A percentile compares a stretch with the other conserved stretches of the same genome.
These are phyloP conservation scores for Bombus superbus DNA, from an alignment of 1,140 invertebrate genomes.

Conservation along the genomic window DNA sequence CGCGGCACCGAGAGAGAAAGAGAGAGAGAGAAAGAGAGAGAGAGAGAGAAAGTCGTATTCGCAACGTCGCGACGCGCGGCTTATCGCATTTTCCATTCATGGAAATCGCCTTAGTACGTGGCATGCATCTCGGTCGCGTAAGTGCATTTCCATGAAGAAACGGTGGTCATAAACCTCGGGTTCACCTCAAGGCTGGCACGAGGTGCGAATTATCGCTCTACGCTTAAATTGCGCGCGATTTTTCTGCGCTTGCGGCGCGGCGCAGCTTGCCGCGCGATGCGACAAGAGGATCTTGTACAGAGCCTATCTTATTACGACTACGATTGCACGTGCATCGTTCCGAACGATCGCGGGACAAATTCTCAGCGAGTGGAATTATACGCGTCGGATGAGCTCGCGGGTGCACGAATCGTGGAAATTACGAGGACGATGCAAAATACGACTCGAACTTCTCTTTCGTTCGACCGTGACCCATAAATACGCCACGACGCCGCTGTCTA, in stretches of 20 bases:
- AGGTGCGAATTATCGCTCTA: conserved; percentile 53
- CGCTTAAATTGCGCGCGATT: conserved; percentile 51
- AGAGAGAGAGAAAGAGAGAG: no score
- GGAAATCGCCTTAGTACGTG: conserved; percentile 31
- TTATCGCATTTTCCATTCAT: conserved; percentile 49
- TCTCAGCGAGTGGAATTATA: not conserved
- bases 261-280: not conserved
- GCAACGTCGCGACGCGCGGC: not conserved
- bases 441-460: conserved; percentile 36
- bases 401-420: conserved; percentile 50
- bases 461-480: conserved; percentile 52
- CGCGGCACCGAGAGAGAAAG: not conserved
- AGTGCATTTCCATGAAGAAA: conserved; percentile 31
- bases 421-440: conserved; percentile 45
- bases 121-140: conserved; percentile 2
- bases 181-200: conserved; percentile 44
- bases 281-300: not conserved
- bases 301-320: conserved; percentile 42
- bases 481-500: not conserved
- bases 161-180: conserved; percentile 39
- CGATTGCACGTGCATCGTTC: conserved; percentile 18
- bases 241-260: conserved; percentile 11
- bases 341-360: conserved; percentile 39
- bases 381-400: conserved; percentile 13
- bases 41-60: not conserved